A percentile compares a stretch with the other conserved stretches of the same genome.
Conservation (phyloP, 2,888 invertebrate species). For the Sphecodes monilicornis region DNA sequence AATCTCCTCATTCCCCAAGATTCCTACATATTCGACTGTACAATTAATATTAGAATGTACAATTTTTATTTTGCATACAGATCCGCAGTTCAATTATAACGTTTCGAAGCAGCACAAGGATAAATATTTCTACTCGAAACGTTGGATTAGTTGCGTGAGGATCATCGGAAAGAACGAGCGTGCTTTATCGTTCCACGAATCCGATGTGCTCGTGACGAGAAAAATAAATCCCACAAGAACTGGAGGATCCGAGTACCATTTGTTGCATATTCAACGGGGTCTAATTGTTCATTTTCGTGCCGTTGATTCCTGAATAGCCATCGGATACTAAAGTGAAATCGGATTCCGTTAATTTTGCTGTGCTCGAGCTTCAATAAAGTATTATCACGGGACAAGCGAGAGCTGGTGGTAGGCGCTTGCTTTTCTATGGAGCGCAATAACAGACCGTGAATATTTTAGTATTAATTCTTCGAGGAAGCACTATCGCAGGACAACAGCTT, state of each 20-base stretch:
- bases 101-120: no score
- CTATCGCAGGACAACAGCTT: slow-evolving; percentile 38
- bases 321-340: slow-evolving; percentile 10
- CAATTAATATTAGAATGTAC: no score
- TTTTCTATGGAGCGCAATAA: slow-evolving; percentile 28
- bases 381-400: neutral
- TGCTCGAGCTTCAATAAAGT: slow-evolving; percentile 15
- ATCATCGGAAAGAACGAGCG: neutral
- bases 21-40: no score
- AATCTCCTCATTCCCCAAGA: no score
- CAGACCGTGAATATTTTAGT: slow-evolving; percentile 45
- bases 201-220: neutral
- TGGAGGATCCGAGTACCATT: neutral
- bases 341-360: slow-evolving; percentile 15
- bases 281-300: slow-evolving; percentile 17
- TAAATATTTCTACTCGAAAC: neutral
- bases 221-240: neutral
- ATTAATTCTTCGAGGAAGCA: slow-evolving; percentile 41
- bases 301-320: neutral
- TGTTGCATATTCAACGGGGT: slow-evolving; percentile 4
- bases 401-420: slow-evolving; percentile 1
- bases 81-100: no score
- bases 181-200: neutral
- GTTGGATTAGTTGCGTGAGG: neutral
- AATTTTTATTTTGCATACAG: no score